Conservation (phyloP, 2,113 vertebrate species). For the Piprites chloris region DNA sequence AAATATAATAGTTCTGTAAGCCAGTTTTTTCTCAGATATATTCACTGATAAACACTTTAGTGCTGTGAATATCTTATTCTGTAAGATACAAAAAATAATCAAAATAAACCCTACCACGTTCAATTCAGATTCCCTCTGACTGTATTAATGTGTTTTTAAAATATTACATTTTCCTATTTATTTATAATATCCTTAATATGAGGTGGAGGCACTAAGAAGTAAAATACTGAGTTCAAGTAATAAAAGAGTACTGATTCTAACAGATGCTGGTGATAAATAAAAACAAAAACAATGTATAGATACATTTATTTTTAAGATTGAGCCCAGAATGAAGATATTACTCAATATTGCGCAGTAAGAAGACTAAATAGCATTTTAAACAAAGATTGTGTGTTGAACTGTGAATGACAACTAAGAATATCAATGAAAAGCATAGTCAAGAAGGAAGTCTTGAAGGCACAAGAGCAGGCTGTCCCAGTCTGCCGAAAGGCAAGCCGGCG, state of each 20-base stretch:
- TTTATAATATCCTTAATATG: neutral
- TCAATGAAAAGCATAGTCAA: neutral
- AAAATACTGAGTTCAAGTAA: neutral
- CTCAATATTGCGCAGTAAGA: neutral
- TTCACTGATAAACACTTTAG: neutral
- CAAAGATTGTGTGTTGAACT: neutral
- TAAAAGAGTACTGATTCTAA: neutral
- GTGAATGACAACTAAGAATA: neutral
- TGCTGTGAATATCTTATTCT: neutral
- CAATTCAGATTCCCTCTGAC: neutral
- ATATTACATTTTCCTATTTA: neutral
- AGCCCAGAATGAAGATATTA: neutral
- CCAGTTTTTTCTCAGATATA: neutral
- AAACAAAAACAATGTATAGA: neutral
- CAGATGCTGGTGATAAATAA: neutral
- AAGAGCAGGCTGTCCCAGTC: no score
- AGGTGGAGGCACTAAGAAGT: neutral
- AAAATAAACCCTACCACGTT: neutral
- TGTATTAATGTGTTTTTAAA: neutral
- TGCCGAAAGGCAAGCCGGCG: no score
- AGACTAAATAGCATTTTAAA: neutral
- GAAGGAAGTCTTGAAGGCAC: no score
- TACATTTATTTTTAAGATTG: neutral
- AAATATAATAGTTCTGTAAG: neutral
- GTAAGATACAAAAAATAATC: neutral